Conservation (phyloP, 2,113 vertebrate genomes). For the Misgurnus mizolepis region DNA sequence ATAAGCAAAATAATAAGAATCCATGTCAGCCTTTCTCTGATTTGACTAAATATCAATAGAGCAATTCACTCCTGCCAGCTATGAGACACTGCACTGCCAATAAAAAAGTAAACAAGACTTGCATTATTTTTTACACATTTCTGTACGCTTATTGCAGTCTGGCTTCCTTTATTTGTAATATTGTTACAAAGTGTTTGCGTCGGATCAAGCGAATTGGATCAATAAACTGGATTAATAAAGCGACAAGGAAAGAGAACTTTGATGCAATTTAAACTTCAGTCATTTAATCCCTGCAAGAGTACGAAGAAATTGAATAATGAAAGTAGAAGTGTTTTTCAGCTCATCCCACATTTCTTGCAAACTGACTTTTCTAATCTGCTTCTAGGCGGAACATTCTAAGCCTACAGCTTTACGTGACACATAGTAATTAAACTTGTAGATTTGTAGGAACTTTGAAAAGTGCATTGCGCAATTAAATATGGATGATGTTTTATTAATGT, state of each 20-base stretch:
- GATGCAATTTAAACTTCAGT: slow-evolving; percentile 47
- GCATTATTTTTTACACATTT: background rate
- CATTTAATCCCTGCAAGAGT: slow-evolving; percentile 50
- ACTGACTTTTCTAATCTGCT: slow-evolving; percentile 51
- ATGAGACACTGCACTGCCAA: background rate
- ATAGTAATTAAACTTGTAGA: slow-evolving; percentile 47
- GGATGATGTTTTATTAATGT: slow-evolving; percentile 24
- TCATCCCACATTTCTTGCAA: slow-evolving; percentile 31
- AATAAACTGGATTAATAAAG: slow-evolving; percentile 51
- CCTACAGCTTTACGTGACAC: slow-evolving; percentile 32
- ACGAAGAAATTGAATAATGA: slow-evolving; percentile 52
- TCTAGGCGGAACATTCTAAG: slow-evolving; percentile 30
- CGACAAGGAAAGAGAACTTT: slow-evolving; percentile 34
- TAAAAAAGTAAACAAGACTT: background rate
- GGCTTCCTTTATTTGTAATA: slow-evolving; percentile 10
- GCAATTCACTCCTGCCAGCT: slow-evolving; percentile 35
- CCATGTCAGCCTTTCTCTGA: slow-evolving; percentile 26
- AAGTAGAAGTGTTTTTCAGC: slow-evolving; percentile 39
- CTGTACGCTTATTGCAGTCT: background rate
- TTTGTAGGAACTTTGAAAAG: slow-evolving; percentile 10
- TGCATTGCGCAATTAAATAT: slow-evolving; percentile 28
- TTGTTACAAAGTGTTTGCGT: slow-evolving; percentile 43
- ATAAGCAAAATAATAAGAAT: slow-evolving; percentile 36
- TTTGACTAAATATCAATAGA: slow-evolving; percentile 9
- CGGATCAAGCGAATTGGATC: slow-evolving; percentile 44